These are phyloP conservation scores for Scaptodrosophila latifasciaeformis DNA, from an alignment of 2,888 invertebrate species.

Conservation along the genomic window DNA sequence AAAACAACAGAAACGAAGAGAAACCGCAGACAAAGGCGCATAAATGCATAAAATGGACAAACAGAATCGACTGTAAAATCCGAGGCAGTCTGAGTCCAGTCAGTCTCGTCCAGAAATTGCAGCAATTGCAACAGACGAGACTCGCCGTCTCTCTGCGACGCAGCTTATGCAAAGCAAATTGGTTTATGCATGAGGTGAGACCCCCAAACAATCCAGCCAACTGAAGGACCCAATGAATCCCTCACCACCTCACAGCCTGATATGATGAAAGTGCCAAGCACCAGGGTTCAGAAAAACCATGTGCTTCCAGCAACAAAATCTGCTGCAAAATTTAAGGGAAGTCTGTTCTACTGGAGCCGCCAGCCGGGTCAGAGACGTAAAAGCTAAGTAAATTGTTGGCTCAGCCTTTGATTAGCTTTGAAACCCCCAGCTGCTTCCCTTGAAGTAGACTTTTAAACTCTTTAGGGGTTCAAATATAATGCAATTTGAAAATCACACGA, in stretches of 20 bases:
- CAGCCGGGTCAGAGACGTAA: conserved; percentile 5
- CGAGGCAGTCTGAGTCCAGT: not conserved
- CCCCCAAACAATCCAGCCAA: conserved; percentile 34
- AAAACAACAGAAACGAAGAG: conserved; percentile 20
- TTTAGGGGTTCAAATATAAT: conserved; percentile 32
- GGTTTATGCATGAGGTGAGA: conserved; percentile 64
- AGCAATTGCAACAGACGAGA: conserved; percentile 39
- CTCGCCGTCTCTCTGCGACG: conserved; percentile 10
- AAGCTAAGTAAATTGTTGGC: conserved; percentile 62
- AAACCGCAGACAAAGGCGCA: conserved; percentile 64
- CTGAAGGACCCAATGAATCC: conserved; percentile 23
- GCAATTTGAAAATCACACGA: conserved; percentile 61
- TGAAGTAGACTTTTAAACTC: conserved; percentile 14
- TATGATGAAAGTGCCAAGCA: conserved; percentile 41
- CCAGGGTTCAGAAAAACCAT: conserved; percentile 9
- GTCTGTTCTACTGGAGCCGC: not conserved
- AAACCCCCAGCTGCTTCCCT: conserved; percentile 25
- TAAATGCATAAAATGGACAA: conserved; percentile 57
- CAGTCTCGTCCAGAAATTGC: conserved; percentile 35
- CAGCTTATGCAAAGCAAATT: conserved; percentile 60
- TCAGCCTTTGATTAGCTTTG: conserved; percentile 65
- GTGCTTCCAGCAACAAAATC: conserved; percentile 4
- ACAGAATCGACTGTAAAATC: not conserved
- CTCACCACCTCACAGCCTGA: conserved; percentile 14
- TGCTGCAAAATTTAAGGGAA: too few relatives aligned